phyloP scores from a whole-genome alignment of 2,797 vertebrate species.

The Manis crassicaudata region DNA sequence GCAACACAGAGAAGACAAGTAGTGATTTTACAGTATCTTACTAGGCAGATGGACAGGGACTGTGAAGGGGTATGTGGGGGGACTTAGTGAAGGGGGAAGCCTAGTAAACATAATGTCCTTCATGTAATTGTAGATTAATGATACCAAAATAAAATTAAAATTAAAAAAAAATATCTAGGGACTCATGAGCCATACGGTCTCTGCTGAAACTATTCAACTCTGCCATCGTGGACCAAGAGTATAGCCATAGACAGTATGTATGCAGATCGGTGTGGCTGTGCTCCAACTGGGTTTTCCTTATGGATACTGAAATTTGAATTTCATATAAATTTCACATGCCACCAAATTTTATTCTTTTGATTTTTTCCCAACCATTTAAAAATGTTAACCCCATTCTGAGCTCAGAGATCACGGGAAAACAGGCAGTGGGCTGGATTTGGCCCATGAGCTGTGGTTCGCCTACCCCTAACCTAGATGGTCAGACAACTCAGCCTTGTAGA shows the following conservation, averaged over 20 bases:
- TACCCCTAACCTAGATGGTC: neutral
- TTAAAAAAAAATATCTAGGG: neutral
- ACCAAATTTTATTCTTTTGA: neutral
- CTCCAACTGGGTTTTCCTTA: conserved; percentile 5
- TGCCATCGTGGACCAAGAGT: neutral
- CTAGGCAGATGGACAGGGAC: too few species aligned
- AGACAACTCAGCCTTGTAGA: neutral
- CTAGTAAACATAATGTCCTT: too few species aligned
- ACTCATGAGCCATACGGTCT: neutral
- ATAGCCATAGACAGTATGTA: neutral
- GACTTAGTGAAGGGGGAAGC: too few species aligned
- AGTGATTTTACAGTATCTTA: too few species aligned
- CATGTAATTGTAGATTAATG: too few species aligned
- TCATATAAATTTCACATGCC: neutral
- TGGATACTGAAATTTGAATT: conserved; percentile 51
- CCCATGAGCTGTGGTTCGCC: neutral
- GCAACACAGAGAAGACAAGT: too few species aligned
- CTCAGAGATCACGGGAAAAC: neutral
- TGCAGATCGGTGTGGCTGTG: neutral
- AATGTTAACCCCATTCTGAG: neutral
- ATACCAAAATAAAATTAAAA: too few species aligned
- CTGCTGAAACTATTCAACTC: neutral
- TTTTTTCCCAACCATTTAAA: neutral
- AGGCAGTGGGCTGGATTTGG: neutral
- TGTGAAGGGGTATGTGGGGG: too few species aligned